Conservation (phyloP, 2,797 vertebrate species). For the Potorous gilbertii region DNA sequence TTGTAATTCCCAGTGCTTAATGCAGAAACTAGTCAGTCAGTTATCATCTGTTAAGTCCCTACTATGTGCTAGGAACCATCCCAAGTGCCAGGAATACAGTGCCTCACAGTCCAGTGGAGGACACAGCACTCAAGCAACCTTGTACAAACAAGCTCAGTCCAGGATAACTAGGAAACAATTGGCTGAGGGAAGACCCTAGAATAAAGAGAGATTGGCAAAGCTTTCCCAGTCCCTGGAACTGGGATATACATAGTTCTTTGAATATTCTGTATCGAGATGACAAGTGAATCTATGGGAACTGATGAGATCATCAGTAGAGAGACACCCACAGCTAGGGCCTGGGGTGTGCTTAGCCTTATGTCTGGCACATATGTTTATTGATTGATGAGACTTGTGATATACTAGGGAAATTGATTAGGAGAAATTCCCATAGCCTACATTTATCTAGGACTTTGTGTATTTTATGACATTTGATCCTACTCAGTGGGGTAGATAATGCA, state of each 20-base stretch:
- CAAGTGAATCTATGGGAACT: neutral
- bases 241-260: neutral
- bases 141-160: neutral
- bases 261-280: neutral
- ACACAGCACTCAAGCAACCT: neutral
- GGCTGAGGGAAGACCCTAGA: neutral
- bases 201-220: neutral
- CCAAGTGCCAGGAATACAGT: neutral
- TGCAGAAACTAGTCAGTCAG: neutral
- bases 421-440: neutral
- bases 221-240: neutral
- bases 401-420: neutral
- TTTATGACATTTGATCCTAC: conserved; percentile 17
- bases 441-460: neutral
- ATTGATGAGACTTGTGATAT: neutral
- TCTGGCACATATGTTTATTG: neutral
- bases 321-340: neutral
- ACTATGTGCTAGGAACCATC: neutral
- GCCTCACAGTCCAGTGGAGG: neutral
- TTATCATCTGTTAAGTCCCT: neutral
- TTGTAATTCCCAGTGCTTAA: neutral
- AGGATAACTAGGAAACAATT: neutral
- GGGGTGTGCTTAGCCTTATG: neutral
- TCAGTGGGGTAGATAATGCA: conserved; percentile 28
- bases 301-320: neutral